Percentiles rank a stretch among this genome's conserved stretches.
phyloP scores from a whole-genome alignment of 2,888 invertebrate genomes.

The Conistra vaccinii region DNA sequence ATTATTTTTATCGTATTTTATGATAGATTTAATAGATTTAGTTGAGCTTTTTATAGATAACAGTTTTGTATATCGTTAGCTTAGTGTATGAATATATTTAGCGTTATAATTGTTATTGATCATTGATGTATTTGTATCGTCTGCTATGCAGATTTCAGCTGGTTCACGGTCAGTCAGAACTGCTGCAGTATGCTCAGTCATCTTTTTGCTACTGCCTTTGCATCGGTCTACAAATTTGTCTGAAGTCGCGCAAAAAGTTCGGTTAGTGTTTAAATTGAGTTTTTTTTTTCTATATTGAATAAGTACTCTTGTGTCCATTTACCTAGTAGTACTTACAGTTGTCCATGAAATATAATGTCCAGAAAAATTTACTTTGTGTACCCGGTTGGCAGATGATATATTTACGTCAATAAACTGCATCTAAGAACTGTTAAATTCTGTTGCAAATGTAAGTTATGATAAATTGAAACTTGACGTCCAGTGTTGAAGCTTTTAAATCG shows the following conservation, averaged over 20 bases:
- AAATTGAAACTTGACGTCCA: constrained; percentile 61
- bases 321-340: background rate
- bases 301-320: background rate
- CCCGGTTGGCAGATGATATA: constrained; percentile 34
- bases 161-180: background rate
- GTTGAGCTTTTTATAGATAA: constrained; percentile 63
- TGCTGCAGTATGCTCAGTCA: too few relatives aligned
- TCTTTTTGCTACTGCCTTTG: background rate
- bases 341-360: background rate
- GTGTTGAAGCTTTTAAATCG: constrained; percentile 44
- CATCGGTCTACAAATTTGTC: background rate
- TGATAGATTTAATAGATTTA: constrained; percentile 58
- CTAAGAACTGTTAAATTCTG: constrained; percentile 34
- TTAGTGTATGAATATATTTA: constrained; percentile 55
- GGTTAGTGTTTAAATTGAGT: background rate
- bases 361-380: background rate
- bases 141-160: constrained; percentile 15
- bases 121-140: constrained; percentile 34
- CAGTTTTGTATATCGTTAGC: constrained; percentile 59
- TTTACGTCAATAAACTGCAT: constrained; percentile 23
- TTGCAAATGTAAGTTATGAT: constrained; percentile 54
- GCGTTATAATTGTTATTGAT: constrained; percentile 57
- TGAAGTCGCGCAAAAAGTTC: background rate
- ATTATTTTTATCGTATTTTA: constrained; percentile 65
- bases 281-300: background rate